Conservation (phyloP, 2,113 vertebrate species). For the Chinchilla lanigera region DNA sequence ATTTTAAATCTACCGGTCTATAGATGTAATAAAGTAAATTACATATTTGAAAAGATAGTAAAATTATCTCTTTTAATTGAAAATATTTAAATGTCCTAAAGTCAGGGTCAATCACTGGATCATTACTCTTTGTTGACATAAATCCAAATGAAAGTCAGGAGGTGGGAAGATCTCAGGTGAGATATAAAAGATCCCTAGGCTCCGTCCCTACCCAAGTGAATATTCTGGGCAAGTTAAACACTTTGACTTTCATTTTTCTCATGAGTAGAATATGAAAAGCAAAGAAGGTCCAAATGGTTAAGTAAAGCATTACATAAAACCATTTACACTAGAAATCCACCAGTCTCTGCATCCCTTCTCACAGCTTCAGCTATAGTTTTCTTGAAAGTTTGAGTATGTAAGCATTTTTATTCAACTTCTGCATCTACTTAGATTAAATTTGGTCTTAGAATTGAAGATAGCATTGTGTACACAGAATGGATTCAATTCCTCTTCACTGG, state of each 20-base stretch:
- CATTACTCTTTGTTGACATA: background rate
- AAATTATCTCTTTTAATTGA: background rate
- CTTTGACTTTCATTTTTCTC: background rate
- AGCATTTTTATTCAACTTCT: background rate
- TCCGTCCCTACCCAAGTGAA: background rate
- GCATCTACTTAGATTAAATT: background rate
- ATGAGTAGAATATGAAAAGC: background rate
- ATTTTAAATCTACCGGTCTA: background rate
- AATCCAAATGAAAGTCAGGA: background rate
- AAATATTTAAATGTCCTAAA: background rate
- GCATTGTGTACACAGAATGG: background rate
- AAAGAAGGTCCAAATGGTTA: background rate
- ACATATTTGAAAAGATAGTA: background rate
- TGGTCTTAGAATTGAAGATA: background rate
- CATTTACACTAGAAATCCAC: background rate
- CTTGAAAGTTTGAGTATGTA: background rate
- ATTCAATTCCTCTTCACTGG: background rate
- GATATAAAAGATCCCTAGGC: background rate
- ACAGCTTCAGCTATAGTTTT: background rate
- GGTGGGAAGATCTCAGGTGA: background rate
- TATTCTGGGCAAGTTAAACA: background rate
- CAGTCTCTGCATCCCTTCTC: background rate
- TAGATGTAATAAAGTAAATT: background rate
- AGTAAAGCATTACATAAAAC: background rate
- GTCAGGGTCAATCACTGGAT: background rate